Evolutionary conservation across 2,797 vertebrate species (phyloP).

Genomic region (Chaetophractus vellerosus): DNA sequence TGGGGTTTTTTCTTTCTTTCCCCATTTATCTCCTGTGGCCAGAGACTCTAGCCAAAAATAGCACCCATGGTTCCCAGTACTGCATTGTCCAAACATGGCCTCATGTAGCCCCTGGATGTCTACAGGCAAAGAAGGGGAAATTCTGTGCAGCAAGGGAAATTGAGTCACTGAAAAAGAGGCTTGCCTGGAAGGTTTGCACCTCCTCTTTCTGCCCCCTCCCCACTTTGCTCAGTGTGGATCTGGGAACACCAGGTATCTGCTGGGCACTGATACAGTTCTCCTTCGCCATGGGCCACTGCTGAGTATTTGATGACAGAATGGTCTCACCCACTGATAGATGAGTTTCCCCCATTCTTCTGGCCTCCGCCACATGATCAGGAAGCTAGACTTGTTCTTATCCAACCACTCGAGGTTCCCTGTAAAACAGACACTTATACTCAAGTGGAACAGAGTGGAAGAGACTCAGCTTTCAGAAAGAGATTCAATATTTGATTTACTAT

Average conservation of each 20-base stretch:
- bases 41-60: conserved; percentile 80
- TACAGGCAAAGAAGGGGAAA: conserved; percentile 72
- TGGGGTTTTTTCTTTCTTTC: conserved; percentile 71
- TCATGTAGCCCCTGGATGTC: conserved; percentile 67
- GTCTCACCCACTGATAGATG: conserved; percentile 98
- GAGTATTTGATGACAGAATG: background rate
- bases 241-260: conserved; percentile 46
- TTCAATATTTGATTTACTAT: conserved; percentile 50
- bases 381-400: conserved; percentile 98
- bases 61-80: conserved; percentile 57
- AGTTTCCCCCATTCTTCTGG: conserved; percentile 99
- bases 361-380: conserved; percentile 98
- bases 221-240: conserved; percentile 39
- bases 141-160: conserved; percentile 58
- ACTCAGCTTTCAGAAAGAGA: conserved; percentile 55
- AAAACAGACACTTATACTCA: conserved; percentile 74
- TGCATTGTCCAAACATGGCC: conserved; percentile 71
- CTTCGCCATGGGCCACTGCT: conserved; percentile 29
- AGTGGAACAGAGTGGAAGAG: background rate
- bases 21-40: conserved; percentile 85
- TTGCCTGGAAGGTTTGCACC: conserved; percentile 1
- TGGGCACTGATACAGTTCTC: conserved; percentile 11
- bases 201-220: conserved; percentile 43
- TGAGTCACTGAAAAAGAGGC: conserved; percentile 53
- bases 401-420: conserved; percentile 98